Evolutionary conservation across 2,888 invertebrate species (phyloP), one percentile per base, ranked within the genome.

Genomic region (Eristalis intricaria): DNA sequence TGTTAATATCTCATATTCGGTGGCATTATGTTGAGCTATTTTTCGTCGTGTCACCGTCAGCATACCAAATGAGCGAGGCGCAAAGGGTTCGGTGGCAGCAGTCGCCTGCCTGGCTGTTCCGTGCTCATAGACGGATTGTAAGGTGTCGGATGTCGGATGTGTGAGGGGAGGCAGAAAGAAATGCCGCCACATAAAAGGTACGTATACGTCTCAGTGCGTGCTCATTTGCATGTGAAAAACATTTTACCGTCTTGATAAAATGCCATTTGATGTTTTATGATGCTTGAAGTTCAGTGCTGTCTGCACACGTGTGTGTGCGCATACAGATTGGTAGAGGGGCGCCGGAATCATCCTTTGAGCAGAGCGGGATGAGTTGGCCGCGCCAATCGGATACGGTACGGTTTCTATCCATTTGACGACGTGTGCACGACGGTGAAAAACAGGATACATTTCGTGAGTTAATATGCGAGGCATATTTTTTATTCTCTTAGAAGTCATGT

Each of bases 241-340:
- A 84, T 87, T 84, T 87, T 60, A 23, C 79, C 68, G 76, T 73
- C 87, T 80, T 87, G 71, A 87, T 87, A 84, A 87, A 83, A 87
- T 77, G 87, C 79, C 84, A 87, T 84, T 87, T 84, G 87, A 87
- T 87, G 84, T 84, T 87, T 87, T 84, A 87, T 76, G 87, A 80
- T 68, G 80, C 84, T 84, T 76, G 75, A 87, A 84, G 84, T 71
- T 86, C 85, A 77, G 19, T 78, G 73, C 19, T 61, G 43, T 75
- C 66, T 77, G 10, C 43, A 40, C 58, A 38, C 50, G 40, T 13
- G 71, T 43, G 13, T 32, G 63, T 32, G 38, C 1, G 10, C 8
- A 8, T 1, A 32, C 5, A 26, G 26, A 26, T 32, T 43, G 19
- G 26, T 1, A 0, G 19, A 8, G 43, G 23, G 10, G 29, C 23